Percentiles rank a stretch among this genome's conserved stretches.
Evolutionary conservation across 1,140 invertebrate genomes (phyloP).

Genomic region (Eueides isabella): DNA sequence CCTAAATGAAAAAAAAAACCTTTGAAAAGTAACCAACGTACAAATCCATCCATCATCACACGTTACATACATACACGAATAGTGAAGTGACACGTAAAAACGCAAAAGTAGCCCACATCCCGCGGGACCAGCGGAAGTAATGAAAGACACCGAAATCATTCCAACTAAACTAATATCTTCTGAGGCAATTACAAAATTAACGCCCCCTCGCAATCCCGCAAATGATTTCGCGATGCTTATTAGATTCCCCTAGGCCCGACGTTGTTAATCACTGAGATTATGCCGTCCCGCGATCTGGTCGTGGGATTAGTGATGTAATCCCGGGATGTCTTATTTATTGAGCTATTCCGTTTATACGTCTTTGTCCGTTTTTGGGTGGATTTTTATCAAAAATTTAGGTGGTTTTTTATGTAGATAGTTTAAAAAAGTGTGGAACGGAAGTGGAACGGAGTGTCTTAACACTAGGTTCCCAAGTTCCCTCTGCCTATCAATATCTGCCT

Average conservation of each 20-base stretch:
- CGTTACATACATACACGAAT: neutral
- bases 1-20: neutral
- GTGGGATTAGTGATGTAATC: conserved; percentile 31
- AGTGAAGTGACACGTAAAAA: neutral
- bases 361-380: neutral
- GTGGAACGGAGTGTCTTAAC: no score
- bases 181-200: conserved; percentile 52
- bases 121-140: conserved; percentile 31
- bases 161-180: conserved; percentile 40
- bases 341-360: conserved; percentile 15
- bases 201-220: conserved; percentile 43
- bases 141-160: conserved; percentile 35
- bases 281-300: conserved; percentile 30
- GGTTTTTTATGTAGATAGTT: no score
- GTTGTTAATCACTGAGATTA: conserved; percentile 49
- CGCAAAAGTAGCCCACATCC: conserved; percentile 47
- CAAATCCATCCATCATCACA: neutral
- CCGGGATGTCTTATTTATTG: conserved; percentile 35
- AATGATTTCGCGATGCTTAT: conserved; percentile 44
- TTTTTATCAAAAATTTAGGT: neutral
- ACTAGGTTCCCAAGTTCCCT: no score
- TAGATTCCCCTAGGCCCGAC: conserved; percentile 38
- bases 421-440: conserved; percentile 9
- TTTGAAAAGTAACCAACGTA: neutral
- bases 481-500: no score